Conservation (phyloP, 2,888 invertebrate species). For the Yponomeuta malinellus region DNA sequence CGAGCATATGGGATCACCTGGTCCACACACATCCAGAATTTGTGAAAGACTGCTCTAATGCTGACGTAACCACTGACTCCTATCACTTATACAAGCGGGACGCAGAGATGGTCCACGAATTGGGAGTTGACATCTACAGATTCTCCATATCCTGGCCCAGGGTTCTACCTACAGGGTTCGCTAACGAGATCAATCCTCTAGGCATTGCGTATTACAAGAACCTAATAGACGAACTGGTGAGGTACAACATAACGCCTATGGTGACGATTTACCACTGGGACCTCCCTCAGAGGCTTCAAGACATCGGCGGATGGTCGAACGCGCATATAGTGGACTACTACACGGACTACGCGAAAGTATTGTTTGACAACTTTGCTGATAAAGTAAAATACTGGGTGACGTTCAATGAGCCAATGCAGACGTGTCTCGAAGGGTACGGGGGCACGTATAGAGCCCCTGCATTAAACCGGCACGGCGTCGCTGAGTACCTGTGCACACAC, state of each 20-base stretch:
- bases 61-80: slow-evolving; percentile 81
- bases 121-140: slow-evolving; percentile 80
- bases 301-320: slow-evolving; percentile 82
- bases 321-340: slow-evolving; percentile 78
- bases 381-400: slow-evolving; percentile 85
- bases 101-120: slow-evolving; percentile 76
- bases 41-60: slow-evolving; percentile 74
- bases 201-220: slow-evolving; percentile 87
- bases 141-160: slow-evolving; percentile 87
- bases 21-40: slow-evolving; percentile 67
- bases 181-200: slow-evolving; percentile 78
- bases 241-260: slow-evolving; percentile 81
- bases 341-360: slow-evolving; percentile 78
- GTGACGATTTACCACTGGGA: slow-evolving; percentile 85
- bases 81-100: slow-evolving; percentile 80
- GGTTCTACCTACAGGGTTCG: slow-evolving; percentile 81
- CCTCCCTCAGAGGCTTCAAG: slow-evolving; percentile 78
- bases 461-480: slow-evolving; percentile 76
- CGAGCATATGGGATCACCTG: slow-evolving; percentile 78
- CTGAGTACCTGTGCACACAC: slow-evolving; percentile 81
- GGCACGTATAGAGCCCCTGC: slow-evolving; percentile 77
- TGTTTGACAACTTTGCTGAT: slow-evolving; percentile 77
- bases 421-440: slow-evolving; percentile 74
- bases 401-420: slow-evolving; percentile 83
- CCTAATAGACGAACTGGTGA: slow-evolving; percentile 81